Evolutionary conservation across 2,113 vertebrate species (phyloP).

Genomic region (Carlito syrichta): DNA sequence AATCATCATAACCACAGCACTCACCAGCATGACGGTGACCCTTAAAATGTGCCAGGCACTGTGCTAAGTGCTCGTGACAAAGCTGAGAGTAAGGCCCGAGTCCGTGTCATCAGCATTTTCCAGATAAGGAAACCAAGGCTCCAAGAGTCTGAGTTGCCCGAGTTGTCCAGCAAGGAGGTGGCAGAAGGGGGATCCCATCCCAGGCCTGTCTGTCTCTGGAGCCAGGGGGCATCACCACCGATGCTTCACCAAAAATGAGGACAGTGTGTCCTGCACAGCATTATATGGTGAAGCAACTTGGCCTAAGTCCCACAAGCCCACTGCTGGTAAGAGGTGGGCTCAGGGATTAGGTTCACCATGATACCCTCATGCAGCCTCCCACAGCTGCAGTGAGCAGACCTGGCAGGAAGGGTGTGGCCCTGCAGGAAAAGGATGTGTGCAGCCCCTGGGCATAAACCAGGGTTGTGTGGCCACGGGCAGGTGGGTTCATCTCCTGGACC

Average conservation of each 20-base stretch:
- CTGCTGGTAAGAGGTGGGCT: not conserved
- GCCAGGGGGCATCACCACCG: not conserved
- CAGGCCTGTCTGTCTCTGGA: not conserved
- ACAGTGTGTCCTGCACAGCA: not conserved
- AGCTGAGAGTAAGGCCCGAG: not conserved
- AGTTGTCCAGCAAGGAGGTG: not conserved
- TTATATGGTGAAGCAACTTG: not conserved
- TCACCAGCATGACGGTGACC: not conserved
- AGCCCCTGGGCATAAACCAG: not conserved
- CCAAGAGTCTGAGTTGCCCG: too few species aligned
- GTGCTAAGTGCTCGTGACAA: rapidly evolving
- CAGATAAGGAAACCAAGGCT: not conserved
- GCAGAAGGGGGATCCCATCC: not conserved
- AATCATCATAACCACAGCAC: not conserved
- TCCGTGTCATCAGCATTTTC: not conserved
- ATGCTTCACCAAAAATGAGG: not conserved
- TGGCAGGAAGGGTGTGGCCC: not conserved
- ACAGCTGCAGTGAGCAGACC: not conserved
- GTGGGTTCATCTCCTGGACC: not conserved
- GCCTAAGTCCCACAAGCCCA: not conserved
- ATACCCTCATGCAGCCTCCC: too few species aligned
- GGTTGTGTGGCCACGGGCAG: not conserved
- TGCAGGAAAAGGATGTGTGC: not conserved
- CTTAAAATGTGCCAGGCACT: not conserved
- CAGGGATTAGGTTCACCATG: rapidly evolving